phyloP scores from a whole-genome alignment of 2,797 vertebrate genomes.

The Cossypha caffra region DNA sequence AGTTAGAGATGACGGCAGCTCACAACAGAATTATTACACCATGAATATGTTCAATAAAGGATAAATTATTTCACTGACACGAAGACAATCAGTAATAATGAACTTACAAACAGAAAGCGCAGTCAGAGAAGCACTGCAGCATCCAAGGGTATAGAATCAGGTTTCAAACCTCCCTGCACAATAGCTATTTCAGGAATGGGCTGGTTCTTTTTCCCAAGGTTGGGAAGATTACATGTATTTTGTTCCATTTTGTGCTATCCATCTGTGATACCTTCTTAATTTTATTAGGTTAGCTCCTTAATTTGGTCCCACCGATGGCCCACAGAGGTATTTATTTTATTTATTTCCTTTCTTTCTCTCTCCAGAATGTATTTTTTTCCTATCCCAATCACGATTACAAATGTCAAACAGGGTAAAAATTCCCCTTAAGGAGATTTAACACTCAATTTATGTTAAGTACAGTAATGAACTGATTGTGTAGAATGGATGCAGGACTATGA shows the following conservation, averaged over 20 bases:
- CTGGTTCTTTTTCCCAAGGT: background rate
- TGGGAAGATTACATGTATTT: background rate
- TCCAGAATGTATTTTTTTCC: background rate
- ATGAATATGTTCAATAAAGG: background rate
- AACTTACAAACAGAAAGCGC: background rate
- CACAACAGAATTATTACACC: background rate
- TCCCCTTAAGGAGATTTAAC: background rate
- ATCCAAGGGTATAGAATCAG: background rate
- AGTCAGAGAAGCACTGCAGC: background rate
- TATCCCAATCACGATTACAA: background rate
- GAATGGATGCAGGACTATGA: background rate
- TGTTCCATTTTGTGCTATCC: background rate
- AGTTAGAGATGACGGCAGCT: background rate
- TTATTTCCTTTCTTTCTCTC: background rate
- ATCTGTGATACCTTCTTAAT: background rate
- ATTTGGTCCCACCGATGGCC: background rate
- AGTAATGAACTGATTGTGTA: background rate
- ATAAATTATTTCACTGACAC: background rate
- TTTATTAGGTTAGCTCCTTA: background rate
- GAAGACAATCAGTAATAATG: background rate
- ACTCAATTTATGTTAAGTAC: background rate
- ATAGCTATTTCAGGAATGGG: background rate
- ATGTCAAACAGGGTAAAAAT: background rate
- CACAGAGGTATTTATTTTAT: background rate
- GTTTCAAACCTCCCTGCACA: background rate